These are phyloP conservation scores for Caradrina clavipalpis DNA, from an alignment of 2,888 invertebrate species.

Conservation along the genomic window DNA sequence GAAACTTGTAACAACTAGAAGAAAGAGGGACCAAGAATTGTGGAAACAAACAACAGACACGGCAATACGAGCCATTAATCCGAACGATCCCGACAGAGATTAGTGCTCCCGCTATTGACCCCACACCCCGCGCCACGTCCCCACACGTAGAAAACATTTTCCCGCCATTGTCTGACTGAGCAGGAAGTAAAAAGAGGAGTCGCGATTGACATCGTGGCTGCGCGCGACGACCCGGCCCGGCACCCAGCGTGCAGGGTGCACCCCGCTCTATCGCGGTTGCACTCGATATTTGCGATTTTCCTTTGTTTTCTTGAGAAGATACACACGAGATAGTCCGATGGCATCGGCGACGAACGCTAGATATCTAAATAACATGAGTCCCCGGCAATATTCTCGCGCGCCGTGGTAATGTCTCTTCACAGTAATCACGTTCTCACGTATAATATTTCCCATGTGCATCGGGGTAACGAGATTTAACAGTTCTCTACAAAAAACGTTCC, in stretches of 20 bases:
- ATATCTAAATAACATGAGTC: constrained; percentile 42
- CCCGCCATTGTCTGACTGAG: constrained; percentile 86
- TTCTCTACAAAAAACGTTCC: constrained; percentile 60
- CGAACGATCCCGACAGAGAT: constrained; percentile 88
- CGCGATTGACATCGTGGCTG: constrained; percentile 85
- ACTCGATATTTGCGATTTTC: constrained; percentile 70
- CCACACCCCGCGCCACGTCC: constrained; percentile 77
- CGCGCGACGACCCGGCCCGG: constrained; percentile 61
- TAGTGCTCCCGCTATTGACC: constrained; percentile 86
- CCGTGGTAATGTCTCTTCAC: constrained; percentile 74
- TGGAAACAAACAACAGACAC: constrained; percentile 86
- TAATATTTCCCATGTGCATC: constrained; percentile 77
- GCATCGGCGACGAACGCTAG: constrained; percentile 52
- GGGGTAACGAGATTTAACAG: constrained; percentile 71
- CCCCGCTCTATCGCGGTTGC: constrained; percentile 47
- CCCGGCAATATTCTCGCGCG: constrained; percentile 68
- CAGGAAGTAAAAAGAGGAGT: constrained; percentile 84
- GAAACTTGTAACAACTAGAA: constrained; percentile 81
- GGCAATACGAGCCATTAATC: constrained; percentile 89
- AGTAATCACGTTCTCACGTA: constrained; percentile 79
- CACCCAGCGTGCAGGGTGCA: constrained; percentile 65
- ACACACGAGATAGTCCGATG: constrained; percentile 69
- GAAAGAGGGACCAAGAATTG: constrained; percentile 81
- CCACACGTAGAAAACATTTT: constrained; percentile 87
- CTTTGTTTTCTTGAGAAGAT: constrained; percentile 76